Base-by-base conservation (phyloP, 2,113 vertebrate genomes). In the Macrotis lagotis region DNA sequence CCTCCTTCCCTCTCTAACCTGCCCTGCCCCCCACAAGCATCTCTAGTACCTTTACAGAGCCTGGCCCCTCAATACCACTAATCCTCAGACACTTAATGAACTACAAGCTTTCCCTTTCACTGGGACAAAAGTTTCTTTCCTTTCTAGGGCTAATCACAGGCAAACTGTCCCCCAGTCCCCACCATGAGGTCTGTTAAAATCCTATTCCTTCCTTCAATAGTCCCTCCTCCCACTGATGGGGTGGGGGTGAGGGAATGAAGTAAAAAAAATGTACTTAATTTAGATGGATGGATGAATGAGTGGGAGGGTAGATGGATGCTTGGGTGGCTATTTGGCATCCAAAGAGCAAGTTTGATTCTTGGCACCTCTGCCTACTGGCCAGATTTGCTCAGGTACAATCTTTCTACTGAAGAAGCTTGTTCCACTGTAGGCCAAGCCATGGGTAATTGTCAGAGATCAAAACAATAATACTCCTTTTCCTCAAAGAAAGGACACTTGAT, bases 91-190 rank as follows among this genome's bases (percentile, higher is more conserved):
- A 95, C 98, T 99, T 99, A 99, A 99, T 99, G 98, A 99, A 98
- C 98, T 98, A 99, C 99, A 99, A 99, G 99, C 98, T 99, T 99
- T 98, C 48, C 99, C 98, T 99, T 99, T 99, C 98, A 99, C 94
- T 92, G 0, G 12, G 97, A 99, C 98, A 99, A 98, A 98, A 98
- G 98, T 97, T 98, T 98, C 97, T 98, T 98, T 97, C 98, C 97
- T 98, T 98, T 98, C 98, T 98, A n/a, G 96, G 96, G 97, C 97
- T 99, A 99, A 99, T 99, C 98, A 96, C 96, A 97, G 97, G 98
- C 98, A 98, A 99, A 99, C 98, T 98, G 98, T 98, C 96, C 66
- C 66, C 66, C n/a, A 83, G 66, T 44, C n/a, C 96, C 96, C 97
- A 97, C 98, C 97, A 97, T 92, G 97, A 97, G 97, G 97, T 96